Base-by-base conservation (phyloP, 2,797 vertebrate species). In the Poecilia picta region DNA sequence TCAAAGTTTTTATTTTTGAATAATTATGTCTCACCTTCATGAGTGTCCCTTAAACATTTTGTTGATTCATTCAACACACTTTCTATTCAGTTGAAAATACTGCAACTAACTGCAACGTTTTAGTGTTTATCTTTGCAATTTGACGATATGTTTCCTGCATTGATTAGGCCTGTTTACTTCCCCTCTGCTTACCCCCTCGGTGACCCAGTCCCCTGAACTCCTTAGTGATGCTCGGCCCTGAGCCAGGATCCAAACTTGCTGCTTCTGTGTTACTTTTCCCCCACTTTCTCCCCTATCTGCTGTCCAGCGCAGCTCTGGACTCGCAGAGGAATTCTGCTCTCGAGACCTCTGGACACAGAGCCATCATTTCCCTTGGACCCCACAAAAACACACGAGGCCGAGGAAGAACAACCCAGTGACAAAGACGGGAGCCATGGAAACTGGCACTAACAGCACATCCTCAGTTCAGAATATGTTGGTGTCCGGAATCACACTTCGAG, bases 351-450 rank as follows among this genome's bases (percentile, higher is more conserved):
- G 85, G 89, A 91, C 85, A 94, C 91, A 95, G 89, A 92, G 87
- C 83, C 90, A 90, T 93, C 90, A 93, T 92, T 94, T 95, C 90
- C 94, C 81, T 2, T 72, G 82, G 68, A 77, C 75, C 87, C 90
- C 82, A 85, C 88, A 70, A 45, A 70, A 45, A 41, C 87, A 89
- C 88, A 79, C 80, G 74, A 39, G 81, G 64, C 72, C 81, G 72
- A 82, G 82, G 91, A 80, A 92, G 87, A 89, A 87, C 76, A 84
- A 88, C 83, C 70, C 85, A 91, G 93, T 94, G 88, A 94, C 83
- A 62, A 83, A 28, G 70, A 70, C 80, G 83, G 88, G 73, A 83
- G 78, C 91, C 91, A 91, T 94, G 93, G 93, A 92, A 94, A 94
- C 91, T 90, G 91, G 90, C 86, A 91, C 23, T 49, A 82, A 89